These are phyloP conservation scores for Melitaea athalia DNA, from an alignment of 2,888 invertebrate species.

Conservation along the genomic window DNA sequence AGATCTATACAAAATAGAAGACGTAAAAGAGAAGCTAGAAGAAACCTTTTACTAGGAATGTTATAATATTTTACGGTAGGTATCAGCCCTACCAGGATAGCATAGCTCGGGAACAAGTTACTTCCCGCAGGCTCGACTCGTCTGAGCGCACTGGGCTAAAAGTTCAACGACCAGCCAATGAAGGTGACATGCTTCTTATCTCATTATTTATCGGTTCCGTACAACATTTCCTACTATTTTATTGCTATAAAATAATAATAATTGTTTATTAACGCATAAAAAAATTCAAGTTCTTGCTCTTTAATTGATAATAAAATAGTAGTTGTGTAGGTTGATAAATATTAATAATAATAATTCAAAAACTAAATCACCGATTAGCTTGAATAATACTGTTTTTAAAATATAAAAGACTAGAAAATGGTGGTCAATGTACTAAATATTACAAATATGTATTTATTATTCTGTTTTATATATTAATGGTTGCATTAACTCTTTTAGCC, in stretches of 20 bases:
- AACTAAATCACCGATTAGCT: background rate
- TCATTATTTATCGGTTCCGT: slow-evolving; percentile 25
- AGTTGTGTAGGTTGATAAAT: background rate
- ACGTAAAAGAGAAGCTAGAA: too few species aligned
- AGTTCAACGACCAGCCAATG: slow-evolving; percentile 54
- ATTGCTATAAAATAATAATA: slow-evolving; percentile 14
- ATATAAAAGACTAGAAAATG: background rate
- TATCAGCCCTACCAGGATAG: slow-evolving; percentile 44
- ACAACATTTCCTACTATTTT: slow-evolving; percentile 25
- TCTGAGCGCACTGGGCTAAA: slow-evolving; percentile 61
- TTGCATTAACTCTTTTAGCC: background rate
- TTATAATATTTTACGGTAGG: slow-evolving; percentile 47
- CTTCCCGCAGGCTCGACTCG: slow-evolving; percentile 41
- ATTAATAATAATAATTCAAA: background rate
- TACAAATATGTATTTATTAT: background rate
- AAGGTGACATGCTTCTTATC: slow-evolving; percentile 35
- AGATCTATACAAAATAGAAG: too few species aligned
- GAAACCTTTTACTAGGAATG: slow-evolving; percentile 25
- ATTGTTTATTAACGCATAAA: slow-evolving; percentile 15
- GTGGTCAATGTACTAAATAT: background rate
- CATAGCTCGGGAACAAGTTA: slow-evolving; percentile 45
- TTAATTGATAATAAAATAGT: background rate
- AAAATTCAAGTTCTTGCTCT: background rate
- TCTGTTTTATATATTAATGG: too few species aligned
- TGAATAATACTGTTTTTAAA: background rate